A percentile compares a stretch with the other conserved stretches of the same genome.
Evolutionary conservation across 2,888 invertebrate species (phyloP).

Genomic region (Trachelus troglodyta): DNA sequence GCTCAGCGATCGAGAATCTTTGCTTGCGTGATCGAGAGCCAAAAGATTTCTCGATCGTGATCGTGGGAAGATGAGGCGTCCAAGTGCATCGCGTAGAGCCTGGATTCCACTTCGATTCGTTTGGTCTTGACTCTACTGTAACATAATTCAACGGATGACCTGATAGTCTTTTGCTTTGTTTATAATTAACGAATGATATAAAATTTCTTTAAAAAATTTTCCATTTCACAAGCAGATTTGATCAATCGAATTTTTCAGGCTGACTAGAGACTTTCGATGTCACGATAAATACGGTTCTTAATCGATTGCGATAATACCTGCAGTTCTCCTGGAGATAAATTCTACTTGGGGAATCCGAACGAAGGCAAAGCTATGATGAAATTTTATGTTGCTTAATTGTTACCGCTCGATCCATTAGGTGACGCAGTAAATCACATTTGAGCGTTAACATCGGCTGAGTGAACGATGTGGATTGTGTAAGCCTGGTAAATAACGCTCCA

Average conservation of each 20-base stretch:
- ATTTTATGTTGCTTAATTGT: not conserved
- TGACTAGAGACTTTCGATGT: not conserved
- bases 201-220: too few relatives aligned
- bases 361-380: not conserved
- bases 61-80: constrained; percentile 46
- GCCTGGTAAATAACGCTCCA: not conserved
- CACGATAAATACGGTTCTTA: not conserved
- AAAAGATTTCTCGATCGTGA: constrained; percentile 47
- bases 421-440: not conserved
- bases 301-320: not conserved
- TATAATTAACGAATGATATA: not conserved
- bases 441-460: not conserved
- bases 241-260: not conserved
- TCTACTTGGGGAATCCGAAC: not conserved
- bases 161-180: not conserved
- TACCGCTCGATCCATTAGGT: not conserved
- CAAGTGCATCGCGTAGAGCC: not conserved
- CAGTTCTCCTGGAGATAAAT: not conserved
- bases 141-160: not conserved
- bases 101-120: not conserved
- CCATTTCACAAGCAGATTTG: not conserved
- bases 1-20: not conserved
- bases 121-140: not conserved
- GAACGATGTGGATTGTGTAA: not conserved
- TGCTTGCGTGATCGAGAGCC: constrained; percentile 54